Evolutionary conservation across 1,140 invertebrate species (phyloP).

Genomic region (Pectinophora gossypiella): DNA sequence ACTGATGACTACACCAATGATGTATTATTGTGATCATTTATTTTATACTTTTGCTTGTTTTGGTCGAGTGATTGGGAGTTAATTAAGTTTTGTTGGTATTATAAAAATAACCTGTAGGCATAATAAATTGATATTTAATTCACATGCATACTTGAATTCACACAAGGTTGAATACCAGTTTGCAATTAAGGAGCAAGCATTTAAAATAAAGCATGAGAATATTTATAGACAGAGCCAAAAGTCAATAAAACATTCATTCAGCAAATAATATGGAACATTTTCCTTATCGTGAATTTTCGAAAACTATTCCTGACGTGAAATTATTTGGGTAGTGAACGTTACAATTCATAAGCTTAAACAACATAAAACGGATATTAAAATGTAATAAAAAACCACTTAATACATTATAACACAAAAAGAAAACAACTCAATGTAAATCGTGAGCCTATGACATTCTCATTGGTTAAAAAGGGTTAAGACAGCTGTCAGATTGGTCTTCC

Average conservation of each 20-base stretch:
- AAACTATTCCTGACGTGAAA: no score
- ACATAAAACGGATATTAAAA: slow-evolving; percentile 27
- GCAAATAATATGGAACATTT: no score
- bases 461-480: slow-evolving; percentile 72
- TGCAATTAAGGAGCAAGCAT: no score
- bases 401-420: slow-evolving; percentile 36
- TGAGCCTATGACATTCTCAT: slow-evolving; percentile 61
- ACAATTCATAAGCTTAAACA: no score
- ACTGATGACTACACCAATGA: slow-evolving; percentile 70
- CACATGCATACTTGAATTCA: no score
- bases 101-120: background rate
- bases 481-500: slow-evolving; percentile 63
- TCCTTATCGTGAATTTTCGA: no score
- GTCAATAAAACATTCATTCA: no score
- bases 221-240: no score
- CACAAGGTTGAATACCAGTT: no score
- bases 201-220: no score
- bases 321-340: no score
- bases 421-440: slow-evolving; percentile 46
- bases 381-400: slow-evolving; percentile 41
- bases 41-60: slow-evolving; percentile 30
- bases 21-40: slow-evolving; percentile 62
- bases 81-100: slow-evolving; percentile 11
- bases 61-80: slow-evolving; percentile 15
- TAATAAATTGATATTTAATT: no score